Evolutionary conservation across 2,797 vertebrate species (phyloP), one percentile per base, ranked within the genome.

Genomic region (Artibeus jamaicensis): DNA sequence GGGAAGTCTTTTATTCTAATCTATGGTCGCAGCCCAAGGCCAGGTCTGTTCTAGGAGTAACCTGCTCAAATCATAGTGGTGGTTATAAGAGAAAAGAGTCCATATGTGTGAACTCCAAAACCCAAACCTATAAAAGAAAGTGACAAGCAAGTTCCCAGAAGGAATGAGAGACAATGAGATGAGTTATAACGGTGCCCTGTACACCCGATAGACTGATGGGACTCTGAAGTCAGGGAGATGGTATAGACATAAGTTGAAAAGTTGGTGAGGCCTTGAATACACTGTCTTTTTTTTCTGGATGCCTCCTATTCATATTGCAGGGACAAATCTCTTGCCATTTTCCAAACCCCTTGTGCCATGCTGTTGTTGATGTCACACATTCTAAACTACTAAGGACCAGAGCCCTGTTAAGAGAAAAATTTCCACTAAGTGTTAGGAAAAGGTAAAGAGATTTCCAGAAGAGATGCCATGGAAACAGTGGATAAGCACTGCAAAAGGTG

Each of bases 371-470:
- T 68, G 34, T 24, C 18, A 12, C 14, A 5, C 1, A 6, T 82
- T 53, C 39, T 57, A 70, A 92, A 65, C 18, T 34, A 10, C n/a
- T 76, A 86, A 78, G 79, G 42, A n/a, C n/a, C 73, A 32, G 76
- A 18, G 21, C n/a, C 2, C 9, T 50, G 24, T 39, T 77, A 24
- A 74, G 19, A 65, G 29, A 50, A 7, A 59, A 5, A 83, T 91
- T 89, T 6, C 26, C 50, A 71, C 2, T 32, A 46, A 81, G 67
- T 44, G 32, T 77, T 50, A 53, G 84, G 44, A 55, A 94, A 96
- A 93, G 42, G 24, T 62, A 94, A 86, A 94, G 39, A 9, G 19
- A 57, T 79, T 92, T 96, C 55, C 44, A n/a, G 71, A 32, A 88
- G 62, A 48, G 39, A 94, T 78, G 24, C 1, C 29, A 94, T 79